A percentile compares a stretch with the other conserved stretches of the same genome.
These are phyloP conservation scores for Apodemia hepburni DNA, from an alignment of 2,888 invertebrate species.

Conservation along the genomic window DNA sequence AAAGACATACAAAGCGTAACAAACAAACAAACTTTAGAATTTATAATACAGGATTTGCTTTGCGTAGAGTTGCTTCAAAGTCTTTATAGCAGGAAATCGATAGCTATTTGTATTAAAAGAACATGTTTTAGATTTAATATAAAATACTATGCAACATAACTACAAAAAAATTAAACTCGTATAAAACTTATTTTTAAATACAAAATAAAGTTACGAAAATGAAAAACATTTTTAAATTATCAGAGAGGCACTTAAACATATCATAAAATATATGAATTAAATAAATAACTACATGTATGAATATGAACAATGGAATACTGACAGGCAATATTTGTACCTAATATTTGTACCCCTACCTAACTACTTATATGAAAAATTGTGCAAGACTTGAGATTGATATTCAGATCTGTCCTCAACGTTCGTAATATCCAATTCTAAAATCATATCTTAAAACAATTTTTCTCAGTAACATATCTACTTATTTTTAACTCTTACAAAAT, in stretches of 20 bases:
- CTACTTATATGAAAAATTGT: conserved; percentile 71
- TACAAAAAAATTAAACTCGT: no score
- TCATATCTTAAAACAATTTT: conserved; percentile 47
- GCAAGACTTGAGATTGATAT: conserved; percentile 50
- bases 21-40: no score
- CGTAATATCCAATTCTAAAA: conserved; percentile 13
- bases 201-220: not conserved
- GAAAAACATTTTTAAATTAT: not conserved
- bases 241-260: conserved; percentile 6
- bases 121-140: no score
- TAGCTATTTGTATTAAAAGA: no score
- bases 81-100: no score
- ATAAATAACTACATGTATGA: conserved; percentile 3
- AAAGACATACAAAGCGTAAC: no score
- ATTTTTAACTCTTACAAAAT: conserved; percentile 52
- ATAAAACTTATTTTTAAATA: no score
- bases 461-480: conserved; percentile 49
- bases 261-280: conserved; percentile 7
- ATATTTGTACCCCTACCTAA: conserved; percentile 61
- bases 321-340: conserved; percentile 36
- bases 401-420: conserved; percentile 19
- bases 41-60: no score
- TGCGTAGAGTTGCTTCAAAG: no score
- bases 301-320: conserved; percentile 14
- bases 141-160: no score